phyloP scores from a whole-genome alignment of 2,113 vertebrate species.

The Anseranas semipalmata region DNA sequence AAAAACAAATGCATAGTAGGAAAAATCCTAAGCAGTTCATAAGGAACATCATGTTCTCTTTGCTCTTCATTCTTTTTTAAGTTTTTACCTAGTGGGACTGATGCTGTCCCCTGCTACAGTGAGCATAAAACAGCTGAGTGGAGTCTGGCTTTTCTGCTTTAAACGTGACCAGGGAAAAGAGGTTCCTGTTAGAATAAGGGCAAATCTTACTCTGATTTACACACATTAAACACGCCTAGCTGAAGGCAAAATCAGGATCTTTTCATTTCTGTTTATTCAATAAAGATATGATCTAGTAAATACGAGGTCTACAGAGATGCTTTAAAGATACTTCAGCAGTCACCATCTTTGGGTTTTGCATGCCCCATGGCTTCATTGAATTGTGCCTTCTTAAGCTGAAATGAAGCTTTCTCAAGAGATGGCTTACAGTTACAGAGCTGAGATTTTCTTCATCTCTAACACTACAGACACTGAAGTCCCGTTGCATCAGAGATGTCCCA shows the following conservation, averaged over 20 bases:
- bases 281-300: constrained; percentile 25
- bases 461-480: background rate
- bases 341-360: background rate
- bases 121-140: constrained; percentile 17
- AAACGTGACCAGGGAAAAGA: background rate
- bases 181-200: background rate
- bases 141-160: background rate
- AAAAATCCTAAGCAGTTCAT: background rate
- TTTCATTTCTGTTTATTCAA: constrained; percentile 38
- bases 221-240: constrained; percentile 7
- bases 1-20: background rate
- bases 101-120: background rate
- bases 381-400: background rate
- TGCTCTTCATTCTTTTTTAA: constrained; percentile 6
- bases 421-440: background rate
- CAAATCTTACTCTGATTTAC: constrained; percentile 21
- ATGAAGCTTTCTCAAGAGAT: constrained; percentile 5
- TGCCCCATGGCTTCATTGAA: background rate
- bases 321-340: constrained; percentile 16
- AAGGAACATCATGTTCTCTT: constrained; percentile 6
- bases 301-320: background rate
- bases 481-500: background rate
- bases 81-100: constrained; percentile 19
- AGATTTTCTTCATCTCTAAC: background rate
- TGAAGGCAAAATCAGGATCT: constrained; percentile 33